These are phyloP conservation scores for Chymomyza caudatula DNA, from an alignment of 2,888 invertebrate genomes.

Conservation along the genomic window DNA sequence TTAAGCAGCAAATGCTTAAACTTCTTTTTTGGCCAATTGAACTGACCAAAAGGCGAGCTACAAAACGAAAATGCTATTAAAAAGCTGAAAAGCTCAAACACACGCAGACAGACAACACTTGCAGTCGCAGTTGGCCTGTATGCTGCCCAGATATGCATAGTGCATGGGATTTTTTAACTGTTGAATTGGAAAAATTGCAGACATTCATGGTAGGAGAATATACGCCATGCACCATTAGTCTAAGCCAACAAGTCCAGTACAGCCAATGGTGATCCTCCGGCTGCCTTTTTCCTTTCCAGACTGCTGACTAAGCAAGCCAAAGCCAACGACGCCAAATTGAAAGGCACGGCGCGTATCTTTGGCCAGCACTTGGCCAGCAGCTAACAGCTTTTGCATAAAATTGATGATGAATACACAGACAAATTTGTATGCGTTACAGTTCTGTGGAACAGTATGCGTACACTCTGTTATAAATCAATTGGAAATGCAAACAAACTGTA, in stretches of 20 bases:
- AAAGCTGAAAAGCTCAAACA: slow-evolving; percentile 2
- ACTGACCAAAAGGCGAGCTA: neutral
- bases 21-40: slow-evolving; percentile 17
- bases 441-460: neutral
- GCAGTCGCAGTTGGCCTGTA: neutral
- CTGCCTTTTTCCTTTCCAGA: neutral
- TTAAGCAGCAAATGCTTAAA: slow-evolving; percentile 1
- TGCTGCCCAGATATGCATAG: slow-evolving; percentile 10
- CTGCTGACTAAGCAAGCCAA: slow-evolving; percentile 18
- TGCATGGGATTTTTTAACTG: slow-evolving; percentile 32
- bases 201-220: slow-evolving; percentile 6
- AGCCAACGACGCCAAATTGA: slow-evolving; percentile 11
- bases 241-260: slow-evolving; percentile 17
- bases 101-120: neutral
- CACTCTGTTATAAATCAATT: slow-evolving; percentile 10
- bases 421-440: slow-evolving; percentile 12
- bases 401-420: slow-evolving; percentile 17
- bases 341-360: slow-evolving; percentile 20
- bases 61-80: neutral
- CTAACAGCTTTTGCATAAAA: slow-evolving; percentile 21
- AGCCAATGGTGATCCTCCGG: slow-evolving; percentile 8
- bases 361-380: slow-evolving; percentile 10
- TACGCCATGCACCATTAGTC: slow-evolving; percentile 28
- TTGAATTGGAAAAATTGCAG: slow-evolving; percentile 30
- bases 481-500: slow-evolving; percentile 1